phyloP scores from a whole-genome alignment of 2,888 invertebrate species.

The Malthinus seriepunctatus region DNA sequence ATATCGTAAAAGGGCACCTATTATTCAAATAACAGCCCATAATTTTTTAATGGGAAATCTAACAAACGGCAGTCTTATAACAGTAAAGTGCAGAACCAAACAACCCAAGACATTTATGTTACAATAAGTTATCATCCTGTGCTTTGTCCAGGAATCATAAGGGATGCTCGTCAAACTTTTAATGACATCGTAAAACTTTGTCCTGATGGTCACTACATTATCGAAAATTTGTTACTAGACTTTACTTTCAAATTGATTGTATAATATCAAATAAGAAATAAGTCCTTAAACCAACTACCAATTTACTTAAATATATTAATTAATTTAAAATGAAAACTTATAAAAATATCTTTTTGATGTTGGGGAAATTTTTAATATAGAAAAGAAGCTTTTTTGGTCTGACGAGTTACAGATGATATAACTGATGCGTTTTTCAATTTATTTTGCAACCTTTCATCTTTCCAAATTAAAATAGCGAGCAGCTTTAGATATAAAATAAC shows the following conservation, averaged over 20 bases:
- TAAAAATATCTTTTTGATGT: slow-evolving; percentile 18
- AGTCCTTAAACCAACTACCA: background rate
- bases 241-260: slow-evolving; percentile 10
- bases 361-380: slow-evolving; percentile 19
- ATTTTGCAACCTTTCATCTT: slow-evolving; percentile 25
- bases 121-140: slow-evolving; percentile 49
- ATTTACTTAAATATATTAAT: background rate
- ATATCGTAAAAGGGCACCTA: slow-evolving; percentile 21
- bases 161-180: slow-evolving; percentile 47
- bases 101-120: slow-evolving; percentile 45
- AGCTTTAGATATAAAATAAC: background rate
- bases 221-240: slow-evolving; percentile 23
- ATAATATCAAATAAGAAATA: background rate
- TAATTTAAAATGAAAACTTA: slow-evolving; percentile 7
- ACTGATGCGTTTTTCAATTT: slow-evolving; percentile 22
- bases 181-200: slow-evolving; percentile 48
- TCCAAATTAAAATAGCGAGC: slow-evolving; percentile 18
- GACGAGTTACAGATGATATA: background rate
- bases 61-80: slow-evolving; percentile 19
- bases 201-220: slow-evolving; percentile 29
- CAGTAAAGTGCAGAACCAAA: slow-evolving; percentile 43
- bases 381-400: slow-evolving; percentile 18
- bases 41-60: slow-evolving; percentile 28
- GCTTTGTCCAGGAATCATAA: slow-evolving; percentile 47
- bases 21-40: slow-evolving; percentile 28